A percentile compares a stretch with the other conserved stretches of the same genome.
phyloP scores from a whole-genome alignment of 2,888 invertebrate species.

The Teinopalpus imperialis region DNA sequence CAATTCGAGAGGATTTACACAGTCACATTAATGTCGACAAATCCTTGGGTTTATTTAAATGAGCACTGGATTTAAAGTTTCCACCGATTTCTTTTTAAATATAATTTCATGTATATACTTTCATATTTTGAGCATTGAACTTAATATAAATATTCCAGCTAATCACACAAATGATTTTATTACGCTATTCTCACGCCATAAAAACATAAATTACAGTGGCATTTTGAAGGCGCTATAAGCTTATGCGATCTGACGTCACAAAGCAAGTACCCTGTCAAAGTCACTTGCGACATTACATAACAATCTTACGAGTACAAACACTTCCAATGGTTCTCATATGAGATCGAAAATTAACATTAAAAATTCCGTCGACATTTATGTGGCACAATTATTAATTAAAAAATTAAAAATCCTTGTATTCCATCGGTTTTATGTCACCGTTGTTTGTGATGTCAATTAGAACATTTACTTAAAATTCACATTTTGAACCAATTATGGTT shows the following conservation, averaged over 20 bases:
- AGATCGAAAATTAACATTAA: slow-evolving; percentile 2
- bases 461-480: too few relatives aligned
- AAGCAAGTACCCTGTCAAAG: slow-evolving; percentile 16
- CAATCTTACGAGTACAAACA: slow-evolving; percentile 7
- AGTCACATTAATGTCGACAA: slow-evolving; percentile 6
- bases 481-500: too few relatives aligned
- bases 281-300: slow-evolving; percentile 14
- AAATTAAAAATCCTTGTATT: too few relatives aligned
- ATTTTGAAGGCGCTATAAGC: slow-evolving; percentile 2
- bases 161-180: slow-evolving; percentile 14
- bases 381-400: too few relatives aligned
- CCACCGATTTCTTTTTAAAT: not conserved
- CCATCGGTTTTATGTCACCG: too few relatives aligned
- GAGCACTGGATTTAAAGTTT: slow-evolving; percentile 2
- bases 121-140: too few relatives aligned
- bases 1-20: slow-evolving; percentile 2
- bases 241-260: slow-evolving; percentile 21
- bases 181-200: slow-evolving; percentile 19
- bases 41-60: slow-evolving; percentile 4
- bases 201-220: slow-evolving; percentile 13
- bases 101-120: too few relatives aligned
- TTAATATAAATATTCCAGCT: slow-evolving; percentile 6
- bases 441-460: too few relatives aligned
- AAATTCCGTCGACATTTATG: too few relatives aligned
- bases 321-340: slow-evolving; percentile 1